phyloP scores from a whole-genome alignment of 2,797 vertebrate genomes.

The Anguilla anguilla region DNA sequence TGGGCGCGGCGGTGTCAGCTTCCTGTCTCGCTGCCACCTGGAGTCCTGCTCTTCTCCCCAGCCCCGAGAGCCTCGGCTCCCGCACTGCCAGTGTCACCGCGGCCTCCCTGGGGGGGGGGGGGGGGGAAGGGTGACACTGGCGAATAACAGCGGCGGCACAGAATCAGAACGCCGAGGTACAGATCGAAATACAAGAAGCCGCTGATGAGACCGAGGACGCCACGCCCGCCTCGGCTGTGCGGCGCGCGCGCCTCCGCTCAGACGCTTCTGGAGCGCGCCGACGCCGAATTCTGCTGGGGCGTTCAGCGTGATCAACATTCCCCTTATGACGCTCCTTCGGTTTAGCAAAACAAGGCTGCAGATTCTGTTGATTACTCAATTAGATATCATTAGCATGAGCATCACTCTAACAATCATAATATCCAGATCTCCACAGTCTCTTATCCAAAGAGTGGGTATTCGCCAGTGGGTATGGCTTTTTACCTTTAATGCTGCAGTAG shows the following conservation, averaged over 20 bases:
- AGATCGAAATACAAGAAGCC: conserved; percentile 3
- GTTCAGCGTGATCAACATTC: background rate
- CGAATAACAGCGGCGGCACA: background rate
- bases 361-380: background rate
- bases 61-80: background rate
- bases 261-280: background rate
- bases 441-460: background rate
- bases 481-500: background rate
- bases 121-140: too few relatives aligned
- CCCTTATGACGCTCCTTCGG: background rate
- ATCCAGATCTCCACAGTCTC: background rate
- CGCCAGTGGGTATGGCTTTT: background rate
- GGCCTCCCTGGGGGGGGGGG: background rate
- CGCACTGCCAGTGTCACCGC: background rate
- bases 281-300: background rate
- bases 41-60: background rate
- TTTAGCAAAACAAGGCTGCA: background rate
- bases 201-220: background rate
- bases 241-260: background rate
- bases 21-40: conserved; percentile 14
- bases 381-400: conserved; percentile 3
- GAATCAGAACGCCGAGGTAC: background rate
- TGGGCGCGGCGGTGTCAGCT: background rate
- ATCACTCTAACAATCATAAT: conserved; percentile 5
- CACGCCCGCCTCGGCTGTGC: background rate